Evolutionary conservation across 2,113 vertebrate species (phyloP).

Genomic region (Chascanopsetta lugubris): DNA sequence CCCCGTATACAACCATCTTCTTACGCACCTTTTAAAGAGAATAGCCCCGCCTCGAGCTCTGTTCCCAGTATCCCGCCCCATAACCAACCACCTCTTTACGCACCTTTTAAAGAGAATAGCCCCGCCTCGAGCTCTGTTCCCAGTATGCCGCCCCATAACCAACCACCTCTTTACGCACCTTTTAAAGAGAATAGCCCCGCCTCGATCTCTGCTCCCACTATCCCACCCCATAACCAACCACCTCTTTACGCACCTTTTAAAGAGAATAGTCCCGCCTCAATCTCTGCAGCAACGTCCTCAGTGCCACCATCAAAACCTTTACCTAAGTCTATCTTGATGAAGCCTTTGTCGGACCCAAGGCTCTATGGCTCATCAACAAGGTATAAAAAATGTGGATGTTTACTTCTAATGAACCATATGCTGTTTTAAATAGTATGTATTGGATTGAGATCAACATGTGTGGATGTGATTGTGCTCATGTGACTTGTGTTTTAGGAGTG

Average conservation of each 20-base stretch:
- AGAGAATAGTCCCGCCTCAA: slow-evolving; percentile 58
- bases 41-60: slow-evolving; percentile 43
- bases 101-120: slow-evolving; percentile 50
- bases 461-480: slow-evolving; percentile 12
- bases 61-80: slow-evolving; percentile 28
- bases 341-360: slow-evolving; percentile 85
- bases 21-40: slow-evolving; percentile 48
- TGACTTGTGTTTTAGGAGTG: slow-evolving; percentile 70
- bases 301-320: slow-evolving; percentile 59
- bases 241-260: slow-evolving; percentile 32
- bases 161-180: slow-evolving; percentile 22
- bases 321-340: slow-evolving; percentile 92
- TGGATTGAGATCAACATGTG: background rate
- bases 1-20: slow-evolving; percentile 28
- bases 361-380: slow-evolving; percentile 81
- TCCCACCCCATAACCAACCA: slow-evolving; percentile 30
- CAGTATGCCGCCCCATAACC: slow-evolving; percentile 37
- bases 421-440: background rate
- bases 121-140: slow-evolving; percentile 30
- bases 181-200: slow-evolving; percentile 61
- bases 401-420: background rate
- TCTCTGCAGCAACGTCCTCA: slow-evolving; percentile 38
- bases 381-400: slow-evolving; percentile 65
- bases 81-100: slow-evolving; percentile 32
- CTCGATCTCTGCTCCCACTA: background rate